Evolutionary conservation across 2,113 vertebrate species (phyloP), one percentile per base, ranked within the genome.

Genomic region (Myrmophylax atrothorax): DNA sequence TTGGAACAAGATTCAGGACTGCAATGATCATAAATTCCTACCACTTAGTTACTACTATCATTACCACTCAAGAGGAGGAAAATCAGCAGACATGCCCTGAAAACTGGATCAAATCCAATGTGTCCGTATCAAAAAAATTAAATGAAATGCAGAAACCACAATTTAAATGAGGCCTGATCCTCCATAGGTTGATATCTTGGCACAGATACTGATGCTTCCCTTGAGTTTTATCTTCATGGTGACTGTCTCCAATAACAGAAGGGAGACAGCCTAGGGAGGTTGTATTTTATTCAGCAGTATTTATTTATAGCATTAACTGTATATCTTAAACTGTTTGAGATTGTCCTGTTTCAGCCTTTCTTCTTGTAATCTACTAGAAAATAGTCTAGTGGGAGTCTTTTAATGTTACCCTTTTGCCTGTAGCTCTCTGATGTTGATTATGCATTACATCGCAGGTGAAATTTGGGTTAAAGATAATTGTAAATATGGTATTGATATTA

Each of bases 401-500:
- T 82, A 85, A 84, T 82, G 14, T 59, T 58, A 72, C 23, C 50
- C 62, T 94, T 95, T 93, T 92, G 86, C 72, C 72, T 58, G 3
- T 88, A 93, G 84, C 80, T 62, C 96, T 98, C 97, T 94, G 97
- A 95, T 97, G 97, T 95, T 97, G 97, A 98, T 98, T 98, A 98
- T 98, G 94, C 94, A 85, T 94, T 87, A 89, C 93, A 95, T 91
- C 33, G 76, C 3, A 87, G 97, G 98, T 97, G 98, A 98, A 96
- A 98, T 98, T 98, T 98, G 97, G 97, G 98, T 98, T 98, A 98
- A 98, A 98, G 98, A 98, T 98, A 99, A 99, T 99, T 98, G 99
- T 98, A 98, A 98, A 97, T 98, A 97, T 97, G 96, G 97, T 99
- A 98, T 98, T 98, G 97, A 98, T 98, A 98, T 98, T 98, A 99